Evolutionary conservation across 2,888 invertebrate species (phyloP).

Genomic region (Apamea anceps): DNA sequence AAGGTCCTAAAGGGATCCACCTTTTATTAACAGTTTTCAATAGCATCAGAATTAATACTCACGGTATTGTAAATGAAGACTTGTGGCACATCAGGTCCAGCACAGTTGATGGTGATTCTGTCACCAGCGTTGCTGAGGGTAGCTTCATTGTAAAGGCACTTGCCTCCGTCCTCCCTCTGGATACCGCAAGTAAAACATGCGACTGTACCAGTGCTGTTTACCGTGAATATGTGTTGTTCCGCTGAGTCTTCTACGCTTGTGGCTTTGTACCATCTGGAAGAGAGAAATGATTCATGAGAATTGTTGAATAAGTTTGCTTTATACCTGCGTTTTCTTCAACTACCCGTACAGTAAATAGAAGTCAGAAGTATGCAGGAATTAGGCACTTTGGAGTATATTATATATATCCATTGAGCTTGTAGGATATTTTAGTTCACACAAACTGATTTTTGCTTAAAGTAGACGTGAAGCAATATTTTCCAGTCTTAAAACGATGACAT

Average conservation of each 20-base stretch:
- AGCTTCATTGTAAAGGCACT: conserved; percentile 93
- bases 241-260: conserved; percentile 94
- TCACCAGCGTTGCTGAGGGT: conserved; percentile 92
- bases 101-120: conserved; percentile 94
- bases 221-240: conserved; percentile 94
- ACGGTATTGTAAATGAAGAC: conserved; percentile 91
- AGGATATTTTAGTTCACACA: neutral
- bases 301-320: neutral
- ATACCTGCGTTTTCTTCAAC: neutral
- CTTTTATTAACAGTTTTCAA: neutral
- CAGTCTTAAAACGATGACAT: neutral
- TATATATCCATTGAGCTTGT: neutral
- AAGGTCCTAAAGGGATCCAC: too few relatives aligned
- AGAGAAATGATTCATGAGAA: neutral
- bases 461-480: neutral
- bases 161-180: conserved; percentile 85
- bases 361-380: neutral
- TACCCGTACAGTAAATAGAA: too few relatives aligned
- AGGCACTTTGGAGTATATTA: neutral
- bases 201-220: conserved; percentile 89
- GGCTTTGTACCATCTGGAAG: conserved; percentile 95
- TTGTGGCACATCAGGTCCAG: conserved; percentile 96
- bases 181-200: conserved; percentile 94
- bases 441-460: neutral
- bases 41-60: conserved; percentile 65